phyloP scores from a whole-genome alignment of 2,888 invertebrate species.

The Oligia fasciuncula region DNA sequence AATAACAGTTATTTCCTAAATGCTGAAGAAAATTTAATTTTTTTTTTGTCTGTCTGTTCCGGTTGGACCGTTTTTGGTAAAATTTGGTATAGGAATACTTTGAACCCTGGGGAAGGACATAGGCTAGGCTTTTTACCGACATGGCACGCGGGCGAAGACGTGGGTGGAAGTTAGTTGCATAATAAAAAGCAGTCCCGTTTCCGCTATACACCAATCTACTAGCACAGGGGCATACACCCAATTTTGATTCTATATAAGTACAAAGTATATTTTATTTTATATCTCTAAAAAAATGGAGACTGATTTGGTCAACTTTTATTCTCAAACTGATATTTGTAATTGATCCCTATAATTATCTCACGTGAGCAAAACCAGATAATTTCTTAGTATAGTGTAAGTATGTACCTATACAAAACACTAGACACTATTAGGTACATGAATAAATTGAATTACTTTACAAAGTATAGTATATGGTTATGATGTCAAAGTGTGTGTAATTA shows the following conservation, averaged over 20 bases:
- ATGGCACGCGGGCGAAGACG: too few species aligned
- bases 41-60: too few species aligned
- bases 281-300: background rate
- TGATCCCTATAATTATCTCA: background rate
- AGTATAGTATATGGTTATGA: slow-evolving; percentile 20
- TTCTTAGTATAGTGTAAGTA: background rate
- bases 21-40: too few species aligned
- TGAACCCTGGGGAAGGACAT: too few species aligned
- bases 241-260: background rate
- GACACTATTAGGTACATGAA: background rate
- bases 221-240: background rate
- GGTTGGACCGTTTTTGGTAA: too few species aligned
- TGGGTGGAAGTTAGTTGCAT: too few species aligned
- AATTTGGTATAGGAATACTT: too few species aligned
- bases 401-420: background rate
- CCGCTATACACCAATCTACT: background rate
- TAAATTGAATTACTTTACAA: slow-evolving; percentile 29
- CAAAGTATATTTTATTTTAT: background rate
- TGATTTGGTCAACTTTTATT: background rate
- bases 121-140: too few species aligned
- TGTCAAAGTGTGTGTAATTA: slow-evolving; percentile 53
- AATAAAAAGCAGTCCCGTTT: too few species aligned
- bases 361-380: background rate
- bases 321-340: background rate
- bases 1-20: too few species aligned